Base-by-base conservation (phyloP, 2,888 invertebrate genomes). In the Homarus gammarus region DNA sequence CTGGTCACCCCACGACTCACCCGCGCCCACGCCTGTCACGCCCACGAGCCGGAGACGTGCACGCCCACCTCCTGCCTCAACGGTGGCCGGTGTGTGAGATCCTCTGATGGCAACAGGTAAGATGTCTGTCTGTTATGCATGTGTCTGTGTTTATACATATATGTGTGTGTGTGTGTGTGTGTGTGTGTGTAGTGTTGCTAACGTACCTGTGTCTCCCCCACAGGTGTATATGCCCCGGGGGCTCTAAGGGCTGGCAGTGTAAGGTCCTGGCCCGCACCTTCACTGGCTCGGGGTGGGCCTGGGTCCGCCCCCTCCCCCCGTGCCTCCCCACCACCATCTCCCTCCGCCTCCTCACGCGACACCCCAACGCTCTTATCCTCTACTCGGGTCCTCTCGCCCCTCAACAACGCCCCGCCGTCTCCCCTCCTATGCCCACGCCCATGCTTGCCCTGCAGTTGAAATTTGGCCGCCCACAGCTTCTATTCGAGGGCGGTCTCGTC, bases 151-250 rank as follows among this genome's bases (percentile, higher is more conserved):
- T 31, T 44, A 44, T 44, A 68, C n/a, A 49, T 72, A 70, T 56
- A 79, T 36, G 61, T 79, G 79, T 61, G 56, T 77, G 36, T 61
- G 79, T 49, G 49, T 77, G 22, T 10, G 40, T 75, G 40, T 40
- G 49, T 33, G n/a, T 27, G 22, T n/a, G 15, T 61, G 33, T 18
- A 12, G 5, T n/a, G 33, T n/a, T n/a, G n/a, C n/a, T n/a, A 33
- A 51, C 51, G 15, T 38, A 33, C 61, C 6, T 44, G 61, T 31
- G 15, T 61, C 40, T 38, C 64, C 44, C 18, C 12, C 10, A 33
- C 90, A 91, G 91, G 51, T 91, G 91, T 61, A 56, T 91, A 18
- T 91, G 91, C 49, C 90, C 88, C 2, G 83, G 90, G 18, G 83
- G 83, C 5, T 84, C 91, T 2, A 70, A 78, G 72, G 90, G 90